Conservation (phyloP, 2,113 vertebrate species). For the Pyxicephalus adspersus region DNA sequence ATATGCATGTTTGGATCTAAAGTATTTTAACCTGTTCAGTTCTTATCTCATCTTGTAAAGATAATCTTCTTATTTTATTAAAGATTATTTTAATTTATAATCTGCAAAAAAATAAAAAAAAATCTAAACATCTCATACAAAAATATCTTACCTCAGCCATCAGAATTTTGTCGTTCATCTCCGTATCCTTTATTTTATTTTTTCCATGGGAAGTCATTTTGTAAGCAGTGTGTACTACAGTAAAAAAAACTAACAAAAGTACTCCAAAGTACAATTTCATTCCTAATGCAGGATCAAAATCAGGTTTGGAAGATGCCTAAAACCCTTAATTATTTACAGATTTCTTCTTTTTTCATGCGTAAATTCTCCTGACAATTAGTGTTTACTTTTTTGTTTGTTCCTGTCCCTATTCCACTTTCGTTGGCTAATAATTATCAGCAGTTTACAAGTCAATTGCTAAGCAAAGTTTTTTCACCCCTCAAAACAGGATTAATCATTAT, state of each 20-base stretch:
- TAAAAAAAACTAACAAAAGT: background rate
- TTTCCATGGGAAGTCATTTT: conserved; percentile 3
- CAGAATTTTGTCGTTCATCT: conserved; percentile 1
- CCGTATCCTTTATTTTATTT: background rate
- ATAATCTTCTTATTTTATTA: too few relatives aligned
- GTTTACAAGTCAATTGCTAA: background rate
- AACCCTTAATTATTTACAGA: conserved; percentile 42
- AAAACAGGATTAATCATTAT: conserved; percentile 6
- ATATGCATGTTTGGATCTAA: too few relatives aligned
- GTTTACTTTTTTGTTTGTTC: background rate
- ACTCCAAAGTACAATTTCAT: background rate
- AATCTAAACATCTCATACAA: too few relatives aligned
- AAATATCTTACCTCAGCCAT: conserved; percentile 7
- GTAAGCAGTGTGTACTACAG: background rate
- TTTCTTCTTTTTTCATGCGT: background rate
- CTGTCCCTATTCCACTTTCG: background rate
- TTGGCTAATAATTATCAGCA: conserved; percentile 25
- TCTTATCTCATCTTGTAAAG: too few relatives aligned
- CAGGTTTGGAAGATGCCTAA: background rate
- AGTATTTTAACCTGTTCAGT: too few relatives aligned
- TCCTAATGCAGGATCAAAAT: background rate
- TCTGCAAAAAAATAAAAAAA: too few relatives aligned
- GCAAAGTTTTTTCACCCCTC: background rate
- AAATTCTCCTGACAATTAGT: background rate
- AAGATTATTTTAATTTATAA: too few relatives aligned